Evolutionary conservation across 2,888 invertebrate genomes (phyloP).

Genomic region (Cataglyphis livida): DNA sequence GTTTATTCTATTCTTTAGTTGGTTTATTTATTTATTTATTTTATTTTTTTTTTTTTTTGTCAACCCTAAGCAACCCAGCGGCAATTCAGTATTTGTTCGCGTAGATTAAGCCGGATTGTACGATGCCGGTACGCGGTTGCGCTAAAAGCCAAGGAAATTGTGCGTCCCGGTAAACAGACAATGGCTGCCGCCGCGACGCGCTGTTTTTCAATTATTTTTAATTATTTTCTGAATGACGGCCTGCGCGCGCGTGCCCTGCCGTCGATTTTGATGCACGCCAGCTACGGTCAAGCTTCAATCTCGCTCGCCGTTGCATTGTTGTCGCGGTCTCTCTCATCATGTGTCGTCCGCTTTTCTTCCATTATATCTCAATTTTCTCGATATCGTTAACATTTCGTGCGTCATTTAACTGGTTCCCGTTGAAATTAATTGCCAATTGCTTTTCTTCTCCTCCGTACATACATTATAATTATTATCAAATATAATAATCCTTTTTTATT

Average conservation of each 20-base stretch:
- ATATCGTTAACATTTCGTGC: slow-evolving; percentile 18
- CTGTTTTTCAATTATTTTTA: slow-evolving; percentile 77
- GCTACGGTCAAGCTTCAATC: slow-evolving; percentile 36
- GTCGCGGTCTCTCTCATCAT: slow-evolving; percentile 44
- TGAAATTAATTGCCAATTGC: background rate
- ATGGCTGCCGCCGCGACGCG: slow-evolving; percentile 60
- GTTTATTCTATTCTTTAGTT: slow-evolving; percentile 54
- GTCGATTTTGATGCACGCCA: slow-evolving; percentile 68
- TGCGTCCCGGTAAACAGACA: slow-evolving; percentile 61
- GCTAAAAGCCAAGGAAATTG: slow-evolving; percentile 69
- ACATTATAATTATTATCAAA: background rate
- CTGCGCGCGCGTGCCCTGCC: slow-evolving; percentile 44
- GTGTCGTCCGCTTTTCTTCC: slow-evolving; percentile 13
- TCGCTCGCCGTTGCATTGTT: slow-evolving; percentile 28
- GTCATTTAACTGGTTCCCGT: background rate
- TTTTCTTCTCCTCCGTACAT: background rate
- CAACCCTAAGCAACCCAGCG: slow-evolving; percentile 48
- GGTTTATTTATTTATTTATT: slow-evolving; percentile 47
- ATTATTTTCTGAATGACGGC: slow-evolving; percentile 75
- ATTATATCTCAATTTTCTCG: slow-evolving; percentile 5
- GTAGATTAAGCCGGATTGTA: slow-evolving; percentile 67
- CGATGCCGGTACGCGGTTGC: slow-evolving; percentile 23
- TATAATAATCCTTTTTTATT: background rate
- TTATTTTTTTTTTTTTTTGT: slow-evolving; percentile 57
- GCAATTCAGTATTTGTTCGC: slow-evolving; percentile 71